A percentile compares a stretch with the other conserved stretches of the same genome.
phyloP scores from a whole-genome alignment of 2,797 vertebrate genomes.

The Mormyrus proboscirostris region DNA sequence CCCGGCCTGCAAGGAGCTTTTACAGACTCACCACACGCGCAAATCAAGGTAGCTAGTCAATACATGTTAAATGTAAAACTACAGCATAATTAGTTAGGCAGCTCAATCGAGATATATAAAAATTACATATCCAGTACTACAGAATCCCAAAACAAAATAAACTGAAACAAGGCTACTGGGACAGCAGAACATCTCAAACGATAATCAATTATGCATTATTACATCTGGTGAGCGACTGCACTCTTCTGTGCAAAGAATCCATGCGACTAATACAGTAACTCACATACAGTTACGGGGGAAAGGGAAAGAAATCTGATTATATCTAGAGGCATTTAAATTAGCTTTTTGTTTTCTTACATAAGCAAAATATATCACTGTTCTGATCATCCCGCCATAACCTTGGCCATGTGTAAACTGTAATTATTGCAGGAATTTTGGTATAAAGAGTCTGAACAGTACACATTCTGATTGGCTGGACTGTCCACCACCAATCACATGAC shows the following conservation, averaged over 20 bases:
- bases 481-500: neutral
- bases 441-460: neutral
- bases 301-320: neutral
- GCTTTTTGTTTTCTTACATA: neutral
- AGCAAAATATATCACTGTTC: neutral
- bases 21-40: neutral
- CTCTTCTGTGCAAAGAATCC: neutral
- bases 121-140: neutral
- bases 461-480: neutral
- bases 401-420: neutral
- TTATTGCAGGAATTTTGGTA: neutral
- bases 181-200: neutral
- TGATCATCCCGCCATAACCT: neutral
- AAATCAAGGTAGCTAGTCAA: neutral
- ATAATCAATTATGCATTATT: constrained; percentile 4
- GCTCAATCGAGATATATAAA: neutral
- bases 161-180: neutral
- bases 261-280: neutral
- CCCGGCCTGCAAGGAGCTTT: neutral
- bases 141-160: neutral
- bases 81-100: neutral
- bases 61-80: neutral
- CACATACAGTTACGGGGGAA: neutral
- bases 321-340: neutral
- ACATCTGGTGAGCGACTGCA: neutral